Base-by-base conservation (phyloP, 1,140 invertebrate species). In the Scylla paramamosain region DNA sequence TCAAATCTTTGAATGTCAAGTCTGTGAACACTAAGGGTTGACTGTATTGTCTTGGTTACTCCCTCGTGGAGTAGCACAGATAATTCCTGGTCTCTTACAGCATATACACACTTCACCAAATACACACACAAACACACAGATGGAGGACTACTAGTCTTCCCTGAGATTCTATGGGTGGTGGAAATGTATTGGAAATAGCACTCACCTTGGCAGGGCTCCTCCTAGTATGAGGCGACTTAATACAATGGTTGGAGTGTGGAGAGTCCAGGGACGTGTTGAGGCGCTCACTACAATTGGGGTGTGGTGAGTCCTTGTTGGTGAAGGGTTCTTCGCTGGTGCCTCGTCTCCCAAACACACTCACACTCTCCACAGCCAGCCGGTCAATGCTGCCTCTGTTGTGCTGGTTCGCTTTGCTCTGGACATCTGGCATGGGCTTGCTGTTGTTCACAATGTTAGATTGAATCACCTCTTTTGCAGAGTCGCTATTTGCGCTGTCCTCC, bases 191-290 rank as follows among this genome's bases (percentile, higher is more conserved):
- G 39, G 39, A 39, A 39, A 6, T 39, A n/a, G 10, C 48, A 92
- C 46, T 93, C 39, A 95, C 94, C 91, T 95, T 95, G 3, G 84
- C 83, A 32, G 94, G 94, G 32, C 94, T 95, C 45, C 94, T 52
- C 28, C 94, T 91, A 6, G 94, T 32, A 29, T 89, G 91, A 4
- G 94, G 94, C 4, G 94, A 92, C 32, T 95, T 95, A 14, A 91
- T 45, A 31, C 48, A 52, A 16, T 95, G 94, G 59, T 95, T 95
- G 16, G 91, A n/a, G 2, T 77, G 83, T 48, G 91, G 31, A 28
- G 94, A 88, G 39, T 95, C 94, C 0, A 93, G 28, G 25, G 84
- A 92, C 20, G 94, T 88, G 91, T 92, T 94, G 8, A 90, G 88
- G 10, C 88, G 59, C 25, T 94, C 93, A 31, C 39, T 91, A 16